phyloP scores from a whole-genome alignment of 2,113 vertebrate genomes.

The Hypocryptadius cinnamomeus region DNA sequence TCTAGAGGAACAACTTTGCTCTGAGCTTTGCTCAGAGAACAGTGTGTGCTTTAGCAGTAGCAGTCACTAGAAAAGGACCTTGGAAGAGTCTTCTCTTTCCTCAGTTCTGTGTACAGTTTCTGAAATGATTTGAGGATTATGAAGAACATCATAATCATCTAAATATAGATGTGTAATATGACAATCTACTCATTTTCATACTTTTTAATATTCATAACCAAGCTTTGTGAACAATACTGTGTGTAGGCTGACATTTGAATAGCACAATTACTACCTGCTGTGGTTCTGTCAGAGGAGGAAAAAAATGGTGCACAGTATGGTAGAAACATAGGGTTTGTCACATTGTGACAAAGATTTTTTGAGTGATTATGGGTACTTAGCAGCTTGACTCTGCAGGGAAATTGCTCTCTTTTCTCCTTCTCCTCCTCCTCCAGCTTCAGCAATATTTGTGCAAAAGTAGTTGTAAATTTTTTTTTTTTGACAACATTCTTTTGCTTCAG shows the following conservation, averaged over 20 bases:
- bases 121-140: background rate
- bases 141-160: background rate
- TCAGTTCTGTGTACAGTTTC: background rate
- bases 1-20: background rate
- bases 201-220: conserved; percentile 9
- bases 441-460: background rate
- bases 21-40: background rate
- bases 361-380: conserved; percentile 9
- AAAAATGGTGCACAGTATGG: background rate
- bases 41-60: background rate
- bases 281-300: background rate
- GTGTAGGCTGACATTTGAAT: conserved; percentile 42
- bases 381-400: conserved; percentile 3
- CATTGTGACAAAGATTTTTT: background rate
- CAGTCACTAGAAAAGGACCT: background rate
- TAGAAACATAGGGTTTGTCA: conserved; percentile 14
- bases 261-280: conserved; percentile 53
- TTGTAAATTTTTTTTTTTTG: background rate
- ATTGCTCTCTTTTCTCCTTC: background rate
- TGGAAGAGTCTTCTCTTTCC: background rate
- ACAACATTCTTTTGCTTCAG: background rate
- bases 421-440: background rate
- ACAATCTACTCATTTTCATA: conserved; percentile 6
- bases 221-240: conserved; percentile 9
- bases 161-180: conserved; percentile 24